phyloP scores from a whole-genome alignment of 2,113 vertebrate genomes.

The Gila orcuttii region DNA sequence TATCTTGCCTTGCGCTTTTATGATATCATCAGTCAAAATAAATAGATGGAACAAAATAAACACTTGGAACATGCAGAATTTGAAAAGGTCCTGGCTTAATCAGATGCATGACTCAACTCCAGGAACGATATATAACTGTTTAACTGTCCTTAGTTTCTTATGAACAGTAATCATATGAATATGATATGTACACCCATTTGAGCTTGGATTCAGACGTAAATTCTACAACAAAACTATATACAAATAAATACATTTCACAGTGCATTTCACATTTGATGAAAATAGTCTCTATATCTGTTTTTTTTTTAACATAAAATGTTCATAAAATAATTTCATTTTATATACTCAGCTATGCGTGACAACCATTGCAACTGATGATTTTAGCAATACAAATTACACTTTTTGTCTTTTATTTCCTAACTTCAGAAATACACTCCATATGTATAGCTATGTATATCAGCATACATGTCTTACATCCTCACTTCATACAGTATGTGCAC shows the following conservation, averaged over 20 bases:
- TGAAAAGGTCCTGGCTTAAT: background rate
- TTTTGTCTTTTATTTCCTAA: conserved; percentile 28
- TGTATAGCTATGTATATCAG: conserved; percentile 27
- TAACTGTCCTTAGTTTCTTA: background rate
- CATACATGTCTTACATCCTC: background rate
- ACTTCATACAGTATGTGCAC: background rate
- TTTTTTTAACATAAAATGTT: background rate
- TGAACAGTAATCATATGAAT: conserved; percentile 9
- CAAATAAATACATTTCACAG: conserved; percentile 58
- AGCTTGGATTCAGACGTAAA: conserved; percentile 20
- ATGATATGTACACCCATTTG: conserved; percentile 43
- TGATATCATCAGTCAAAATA: conserved; percentile 33
- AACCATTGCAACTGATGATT: conserved; percentile 1
- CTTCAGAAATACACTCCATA: conserved; percentile 44
- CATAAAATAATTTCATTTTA: background rate
- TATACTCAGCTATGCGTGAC: background rate
- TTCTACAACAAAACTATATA: conserved; percentile 22
- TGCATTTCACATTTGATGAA: conserved; percentile 50
- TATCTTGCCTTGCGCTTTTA: background rate
- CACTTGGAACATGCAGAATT: conserved; percentile 11
- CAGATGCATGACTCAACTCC: background rate
- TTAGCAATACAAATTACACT: conserved; percentile 16
- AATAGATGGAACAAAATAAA: conserved; percentile 20
- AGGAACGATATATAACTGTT: background rate
- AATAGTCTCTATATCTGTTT: conserved; percentile 11